These are phyloP conservation scores for Spilosoma lubricipeda DNA, from an alignment of 2,888 invertebrate genomes.

Conservation along the genomic window DNA sequence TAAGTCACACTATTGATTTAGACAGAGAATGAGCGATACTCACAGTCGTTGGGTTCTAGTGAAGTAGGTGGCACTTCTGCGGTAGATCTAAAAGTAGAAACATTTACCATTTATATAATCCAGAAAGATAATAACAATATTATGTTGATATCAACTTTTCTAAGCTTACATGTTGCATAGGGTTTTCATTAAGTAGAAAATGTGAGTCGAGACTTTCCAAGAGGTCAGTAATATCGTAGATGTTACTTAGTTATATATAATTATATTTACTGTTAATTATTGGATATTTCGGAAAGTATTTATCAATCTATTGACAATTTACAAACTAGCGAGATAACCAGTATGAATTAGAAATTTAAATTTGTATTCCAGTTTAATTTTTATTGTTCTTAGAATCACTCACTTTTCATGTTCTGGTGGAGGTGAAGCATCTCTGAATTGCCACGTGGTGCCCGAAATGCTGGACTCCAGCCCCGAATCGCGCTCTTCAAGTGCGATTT, in stretches of 20 bases:
- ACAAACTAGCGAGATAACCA: too few species aligned
- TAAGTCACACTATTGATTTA: neutral
- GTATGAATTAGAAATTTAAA: neutral
- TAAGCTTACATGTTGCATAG: too few species aligned
- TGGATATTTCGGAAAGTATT: too few species aligned
- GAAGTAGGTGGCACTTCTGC: slow-evolving; percentile 59
- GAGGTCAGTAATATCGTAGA: too few species aligned
- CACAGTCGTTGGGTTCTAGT: slow-evolving; percentile 70
- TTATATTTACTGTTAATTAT: too few species aligned
- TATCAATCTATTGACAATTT: too few species aligned
- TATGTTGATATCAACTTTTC: too few species aligned
- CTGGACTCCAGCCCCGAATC: slow-evolving; percentile 88
- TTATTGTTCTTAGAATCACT: neutral
- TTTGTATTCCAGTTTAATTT: neutral
- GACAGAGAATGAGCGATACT: slow-evolving; percentile 34
- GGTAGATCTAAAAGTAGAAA: slow-evolving; percentile 61
- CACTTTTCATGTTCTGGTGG: slow-evolving; percentile 64
- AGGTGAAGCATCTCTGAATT: slow-evolving; percentile 86
- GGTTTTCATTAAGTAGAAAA: too few species aligned
- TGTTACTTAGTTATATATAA: too few species aligned
- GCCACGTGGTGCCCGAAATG: slow-evolving; percentile 89
- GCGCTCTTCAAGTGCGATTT: slow-evolving; percentile 93
- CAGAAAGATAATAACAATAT: neutral
- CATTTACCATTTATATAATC: neutral
- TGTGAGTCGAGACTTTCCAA: too few species aligned